These are phyloP conservation scores for Limanda limanda DNA, from an alignment of 2,113 vertebrate genomes.

Conservation along the genomic window DNA sequence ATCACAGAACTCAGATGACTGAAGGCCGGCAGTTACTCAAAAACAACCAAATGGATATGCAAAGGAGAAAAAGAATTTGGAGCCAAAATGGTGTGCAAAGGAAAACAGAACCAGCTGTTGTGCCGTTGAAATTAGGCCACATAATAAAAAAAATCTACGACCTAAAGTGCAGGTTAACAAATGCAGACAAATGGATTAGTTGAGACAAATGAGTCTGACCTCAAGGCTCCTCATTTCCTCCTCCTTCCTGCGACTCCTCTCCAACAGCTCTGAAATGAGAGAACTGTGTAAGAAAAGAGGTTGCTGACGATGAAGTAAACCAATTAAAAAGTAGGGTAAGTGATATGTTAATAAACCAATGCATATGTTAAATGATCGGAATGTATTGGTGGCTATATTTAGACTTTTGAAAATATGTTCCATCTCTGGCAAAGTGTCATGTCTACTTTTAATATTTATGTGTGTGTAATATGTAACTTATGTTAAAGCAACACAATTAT, in stretches of 20 bases:
- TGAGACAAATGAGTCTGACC: constrained; percentile 75
- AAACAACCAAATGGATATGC: constrained; percentile 7
- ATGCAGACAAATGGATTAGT: constrained; percentile 24
- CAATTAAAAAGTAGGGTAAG: not conserved
- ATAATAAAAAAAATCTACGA: constrained; percentile 11
- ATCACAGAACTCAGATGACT: constrained; percentile 26
- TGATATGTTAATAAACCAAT: not conserved
- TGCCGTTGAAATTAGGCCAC: constrained; percentile 11
- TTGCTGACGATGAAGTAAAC: not conserved
- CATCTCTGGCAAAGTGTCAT: not conserved
- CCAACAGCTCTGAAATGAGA: constrained; percentile 86
- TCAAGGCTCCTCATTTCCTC: constrained; percentile 90
- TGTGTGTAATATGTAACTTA: not conserved
- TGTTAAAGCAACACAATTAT: too few relatives aligned
- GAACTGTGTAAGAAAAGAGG: constrained; percentile 7
- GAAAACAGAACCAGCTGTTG: constrained; percentile 28
- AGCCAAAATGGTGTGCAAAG: constrained; percentile 20
- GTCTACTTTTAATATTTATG: not conserved
- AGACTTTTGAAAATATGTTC: not conserved
- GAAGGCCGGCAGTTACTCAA: constrained; percentile 9
- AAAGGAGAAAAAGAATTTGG: not conserved
- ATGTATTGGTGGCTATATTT: not conserved
- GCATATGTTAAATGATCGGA: not conserved
- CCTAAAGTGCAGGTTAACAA: not conserved
- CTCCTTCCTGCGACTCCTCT: constrained; percentile 87